Base-by-base conservation (phyloP, 2,113 vertebrate genomes). In the Cyphomyrus discorhynchus region DNA sequence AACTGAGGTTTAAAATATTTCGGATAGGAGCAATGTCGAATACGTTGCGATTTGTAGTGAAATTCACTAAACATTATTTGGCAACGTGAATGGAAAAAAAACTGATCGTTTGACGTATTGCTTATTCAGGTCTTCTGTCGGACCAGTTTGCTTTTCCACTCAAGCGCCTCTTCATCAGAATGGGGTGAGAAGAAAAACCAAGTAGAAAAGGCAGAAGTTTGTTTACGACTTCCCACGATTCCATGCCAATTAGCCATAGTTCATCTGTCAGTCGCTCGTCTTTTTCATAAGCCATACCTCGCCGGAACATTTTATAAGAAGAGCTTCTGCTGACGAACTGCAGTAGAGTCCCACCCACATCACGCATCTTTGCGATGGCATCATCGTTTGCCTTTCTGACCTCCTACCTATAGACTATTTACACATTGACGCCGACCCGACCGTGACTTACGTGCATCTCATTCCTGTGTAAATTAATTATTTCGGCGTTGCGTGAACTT, bases 151-250 rank as follows among this genome's bases (percentile, higher is more conserved):
- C 91, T 92, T 91, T 91, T 94, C 93, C 91, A 92, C 93, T 93
- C 94, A 90, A 62, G 91, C 92, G 88, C 92, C 92, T 95, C 95
- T 95, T 95, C 94, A 95, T 91, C 91, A 94, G 92, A 93, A 93
- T 91, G 90, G 92, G 91, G 91, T 92, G 93, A 88, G 93, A 58
- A 74, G 93, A 94, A 90, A 90, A 94, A 93, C 93, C 92, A 94
- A 94, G 94, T 93, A 93, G 93, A 94, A 93, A 94, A 93, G 94
- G 94, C 95, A 95, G 95, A 95, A 96, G 95, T 96, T 96, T 96
- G 95, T 96, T 96, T 96, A 96, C 93, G 93, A 93, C 95, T 96
- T 96, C 95, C 95, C 96, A 96, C 95, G 95, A 96, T 94, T 95
- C 93, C 87, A 90, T 95, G 95, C 95, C 96, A 96, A 95, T 95